phyloP scores from a whole-genome alignment of 2,113 vertebrate genomes.

The Chloebia gouldiae region DNA sequence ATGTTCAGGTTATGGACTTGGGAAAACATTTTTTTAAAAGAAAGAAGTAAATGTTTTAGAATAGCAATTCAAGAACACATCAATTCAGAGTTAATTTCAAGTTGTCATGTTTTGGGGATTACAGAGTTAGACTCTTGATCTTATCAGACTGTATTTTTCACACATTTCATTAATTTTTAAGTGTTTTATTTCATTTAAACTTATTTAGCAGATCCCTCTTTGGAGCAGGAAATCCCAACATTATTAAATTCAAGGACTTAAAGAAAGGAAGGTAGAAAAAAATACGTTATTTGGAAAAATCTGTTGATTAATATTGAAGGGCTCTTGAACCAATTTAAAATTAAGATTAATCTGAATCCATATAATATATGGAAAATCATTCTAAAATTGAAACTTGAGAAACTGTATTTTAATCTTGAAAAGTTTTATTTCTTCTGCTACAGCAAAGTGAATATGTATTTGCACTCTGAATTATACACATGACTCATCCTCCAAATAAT shows the following conservation, averaged over 20 bases:
- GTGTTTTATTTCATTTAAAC: neutral
- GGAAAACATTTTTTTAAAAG: neutral
- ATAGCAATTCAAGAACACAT: neutral
- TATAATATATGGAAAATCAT: constrained; percentile 1
- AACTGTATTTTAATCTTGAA: constrained; percentile 6
- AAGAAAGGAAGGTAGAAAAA: constrained; percentile 24
- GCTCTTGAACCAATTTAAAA: constrained; percentile 20
- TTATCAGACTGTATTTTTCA: constrained; percentile 16
- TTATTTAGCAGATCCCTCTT: constrained; percentile 32
- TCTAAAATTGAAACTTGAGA: constrained; percentile 17
- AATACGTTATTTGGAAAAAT: constrained; percentile 13
- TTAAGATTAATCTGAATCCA: constrained; percentile 14
- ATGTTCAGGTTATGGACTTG: constrained; percentile 1
- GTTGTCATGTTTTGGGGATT: neutral
- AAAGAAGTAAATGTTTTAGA: neutral
- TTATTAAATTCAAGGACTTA: constrained; percentile 34
- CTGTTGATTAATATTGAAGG: constrained; percentile 34
- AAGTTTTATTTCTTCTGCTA: neutral
- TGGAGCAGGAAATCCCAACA: constrained; percentile 30
- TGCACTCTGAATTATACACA: neutral
- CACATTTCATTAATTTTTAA: neutral
- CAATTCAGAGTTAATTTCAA: neutral
- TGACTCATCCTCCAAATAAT: neutral
- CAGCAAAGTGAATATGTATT: neutral
- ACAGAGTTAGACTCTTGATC: neutral